phyloP scores from a whole-genome alignment of 1,140 invertebrate species.

The Drosophila murphyi region DNA sequence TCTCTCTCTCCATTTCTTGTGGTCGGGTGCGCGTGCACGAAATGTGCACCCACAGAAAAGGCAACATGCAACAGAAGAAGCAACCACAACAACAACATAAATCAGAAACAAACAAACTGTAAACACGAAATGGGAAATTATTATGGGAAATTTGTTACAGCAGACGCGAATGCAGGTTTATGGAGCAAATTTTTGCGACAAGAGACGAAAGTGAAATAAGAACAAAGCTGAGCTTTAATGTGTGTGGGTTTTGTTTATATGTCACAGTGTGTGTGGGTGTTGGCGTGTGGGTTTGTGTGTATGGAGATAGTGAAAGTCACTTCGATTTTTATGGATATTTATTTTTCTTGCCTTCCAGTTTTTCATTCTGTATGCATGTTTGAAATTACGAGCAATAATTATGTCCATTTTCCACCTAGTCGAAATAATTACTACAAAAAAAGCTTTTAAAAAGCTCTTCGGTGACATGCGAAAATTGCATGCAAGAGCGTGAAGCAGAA shows the following conservation, averaged over 20 bases:
- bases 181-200: slow-evolving; percentile 54
- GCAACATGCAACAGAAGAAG: slow-evolving; percentile 56
- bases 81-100: slow-evolving; percentile 30
- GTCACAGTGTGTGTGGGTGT: background rate
- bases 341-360: background rate
- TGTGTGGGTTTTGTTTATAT: slow-evolving; percentile 3
- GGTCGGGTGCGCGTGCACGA: slow-evolving; percentile 34
- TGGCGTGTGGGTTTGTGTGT: too few species aligned
- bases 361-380: background rate
- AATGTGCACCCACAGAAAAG: slow-evolving; percentile 21
- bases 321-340: background rate
- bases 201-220: slow-evolving; percentile 46
- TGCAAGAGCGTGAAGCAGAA: slow-evolving; percentile 3
- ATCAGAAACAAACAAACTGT: slow-evolving; percentile 19
- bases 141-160: slow-evolving; percentile 65
- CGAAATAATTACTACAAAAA: slow-evolving; percentile 27
- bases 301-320: slow-evolving; percentile 32
- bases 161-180: slow-evolving; percentile 61
- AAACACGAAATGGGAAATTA: slow-evolving; percentile 52
- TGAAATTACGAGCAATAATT: background rate
- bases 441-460: slow-evolving; percentile 42
- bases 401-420: slow-evolving; percentile 2
- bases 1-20: background rate
- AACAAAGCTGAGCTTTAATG: slow-evolving; percentile 18
- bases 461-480: slow-evolving; percentile 43